phyloP scores from a whole-genome alignment of 2,888 invertebrate species.

The Leptinotarsa rubiginosa region DNA sequence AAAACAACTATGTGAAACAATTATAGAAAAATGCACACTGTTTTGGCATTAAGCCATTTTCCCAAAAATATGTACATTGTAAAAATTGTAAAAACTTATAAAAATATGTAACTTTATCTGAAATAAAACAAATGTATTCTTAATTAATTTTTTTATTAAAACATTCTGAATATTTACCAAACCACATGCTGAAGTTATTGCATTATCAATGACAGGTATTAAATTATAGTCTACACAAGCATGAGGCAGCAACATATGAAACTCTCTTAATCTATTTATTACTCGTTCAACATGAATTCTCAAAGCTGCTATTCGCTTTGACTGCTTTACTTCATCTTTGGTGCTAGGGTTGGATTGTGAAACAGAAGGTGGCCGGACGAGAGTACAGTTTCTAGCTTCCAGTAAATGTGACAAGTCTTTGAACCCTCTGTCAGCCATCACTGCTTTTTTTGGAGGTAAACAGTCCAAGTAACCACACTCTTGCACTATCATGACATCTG shows the following conservation, averaged over 20 bases:
- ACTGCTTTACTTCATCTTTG: not conserved
- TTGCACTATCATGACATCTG: conserved; percentile 21
- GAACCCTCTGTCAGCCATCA: conserved; percentile 34
- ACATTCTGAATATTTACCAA: too few species aligned
- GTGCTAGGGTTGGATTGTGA: not conserved
- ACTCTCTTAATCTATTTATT: conserved; percentile 8
- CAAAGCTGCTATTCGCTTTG: not conserved
- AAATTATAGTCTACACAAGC: not conserved
- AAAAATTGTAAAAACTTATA: too few species aligned
- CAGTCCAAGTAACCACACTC: conserved; percentile 19
- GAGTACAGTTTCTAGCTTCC: not conserved
- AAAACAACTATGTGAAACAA: too few species aligned
- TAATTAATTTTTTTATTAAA: not conserved
- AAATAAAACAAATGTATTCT: too few species aligned
- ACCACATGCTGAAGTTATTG: too few species aligned
- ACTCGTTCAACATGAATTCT: not conserved
- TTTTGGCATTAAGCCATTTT: too few species aligned
- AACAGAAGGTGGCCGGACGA: conserved; percentile 28
- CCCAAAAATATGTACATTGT: too few species aligned
- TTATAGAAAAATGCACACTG: too few species aligned
- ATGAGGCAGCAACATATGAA: not conserved
- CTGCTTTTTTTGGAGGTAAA: not conserved
- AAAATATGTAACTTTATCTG: too few species aligned
- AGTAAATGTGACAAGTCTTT: conserved; percentile 10
- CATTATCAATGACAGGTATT: too few species aligned